Percentiles rank a stretch among this genome's conserved stretches.
phyloP scores from a whole-genome alignment of 2,797 vertebrate genomes.

The Falco naumanni region DNA sequence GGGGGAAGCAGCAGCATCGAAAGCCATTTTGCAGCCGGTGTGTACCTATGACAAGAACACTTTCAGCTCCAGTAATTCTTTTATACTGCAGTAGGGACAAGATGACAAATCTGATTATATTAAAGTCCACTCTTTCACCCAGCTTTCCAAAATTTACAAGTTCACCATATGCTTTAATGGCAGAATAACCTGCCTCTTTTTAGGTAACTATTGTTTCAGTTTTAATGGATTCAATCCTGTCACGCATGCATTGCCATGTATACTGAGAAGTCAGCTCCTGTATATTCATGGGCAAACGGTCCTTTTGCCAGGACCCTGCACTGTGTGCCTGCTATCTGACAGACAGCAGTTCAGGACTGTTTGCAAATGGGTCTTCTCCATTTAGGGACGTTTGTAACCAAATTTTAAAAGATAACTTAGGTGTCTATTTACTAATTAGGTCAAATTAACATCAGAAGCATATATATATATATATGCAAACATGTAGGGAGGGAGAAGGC shows the following conservation, averaged over 20 bases:
- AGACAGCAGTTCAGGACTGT: not conserved
- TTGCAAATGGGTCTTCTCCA: not conserved
- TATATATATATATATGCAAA: not conserved
- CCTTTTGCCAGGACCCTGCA: not conserved
- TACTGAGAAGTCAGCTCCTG: not conserved
- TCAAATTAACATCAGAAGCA: not conserved
- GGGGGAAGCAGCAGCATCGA: not conserved
- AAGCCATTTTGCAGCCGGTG: not conserved
- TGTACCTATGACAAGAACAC: not conserved
- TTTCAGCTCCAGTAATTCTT: slow-evolving; percentile 36
- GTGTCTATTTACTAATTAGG: not conserved
- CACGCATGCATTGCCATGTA: not conserved
- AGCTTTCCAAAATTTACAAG: slow-evolving; percentile 11
- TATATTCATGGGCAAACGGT: not conserved
- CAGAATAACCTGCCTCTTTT: not conserved
- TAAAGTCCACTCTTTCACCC: not conserved
- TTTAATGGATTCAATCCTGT: slow-evolving; percentile 20
- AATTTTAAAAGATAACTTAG: not conserved
- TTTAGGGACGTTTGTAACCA: not conserved
- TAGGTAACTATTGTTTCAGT: not conserved
- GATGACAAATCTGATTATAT: slow-evolving; percentile 17
- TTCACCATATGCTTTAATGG: not conserved
- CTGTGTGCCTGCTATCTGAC: not conserved
- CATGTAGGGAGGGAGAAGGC: accelerated
- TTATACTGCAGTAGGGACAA: not conserved